Base-by-base conservation (phyloP, 2,888 invertebrate species). In the Dermolepida albohirtum region DNA sequence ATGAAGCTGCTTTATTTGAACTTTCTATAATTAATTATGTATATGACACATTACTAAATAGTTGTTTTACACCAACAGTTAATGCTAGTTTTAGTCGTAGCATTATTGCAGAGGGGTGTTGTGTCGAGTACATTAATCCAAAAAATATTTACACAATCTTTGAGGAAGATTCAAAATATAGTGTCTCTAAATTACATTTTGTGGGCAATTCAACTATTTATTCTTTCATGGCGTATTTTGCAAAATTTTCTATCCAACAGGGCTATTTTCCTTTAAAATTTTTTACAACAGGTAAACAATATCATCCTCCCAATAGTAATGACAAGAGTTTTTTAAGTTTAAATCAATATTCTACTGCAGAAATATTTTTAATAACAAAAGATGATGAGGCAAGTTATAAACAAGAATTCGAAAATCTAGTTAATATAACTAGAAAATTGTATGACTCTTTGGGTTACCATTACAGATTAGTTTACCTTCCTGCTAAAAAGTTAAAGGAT, bases 81-180 rank as follows among this genome's bases (percentile, higher is more conserved):
- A 93, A 93, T 80, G 87, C 93, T 0, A 94, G 95, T 83, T 94
- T 95, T 83, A 87, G 88, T 5, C 89, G 91, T 65, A 92, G 91
- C 78, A 83, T 92, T 1, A 84, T 95, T 2, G 84, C 93, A 5
- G 94, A 95, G 84, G 94, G 92, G 54, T 88, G 90, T 75, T 90
- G 90, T 1, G 77, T 83, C 39, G 85, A 89, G 76, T 87, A 88
- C 47, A 84, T 86, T 1, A 84, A 89, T 74, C 82, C 87, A 0
- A 76, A 83, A 40, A 77, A 83, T n/a, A 87, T 90, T 63, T 78
- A 92, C 41, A 84, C 88, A 72, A 85, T 88, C 69, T 85, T 86
- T 66, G 85, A 87, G 50, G 87, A 89, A 57, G 81, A 86, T 10
- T 84, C 87, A 50, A 82, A 85, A 0, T 84, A 84, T 51, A 71